Base-by-base conservation (phyloP, 23 tunicate species). In the Corella eumyota region DNA sequence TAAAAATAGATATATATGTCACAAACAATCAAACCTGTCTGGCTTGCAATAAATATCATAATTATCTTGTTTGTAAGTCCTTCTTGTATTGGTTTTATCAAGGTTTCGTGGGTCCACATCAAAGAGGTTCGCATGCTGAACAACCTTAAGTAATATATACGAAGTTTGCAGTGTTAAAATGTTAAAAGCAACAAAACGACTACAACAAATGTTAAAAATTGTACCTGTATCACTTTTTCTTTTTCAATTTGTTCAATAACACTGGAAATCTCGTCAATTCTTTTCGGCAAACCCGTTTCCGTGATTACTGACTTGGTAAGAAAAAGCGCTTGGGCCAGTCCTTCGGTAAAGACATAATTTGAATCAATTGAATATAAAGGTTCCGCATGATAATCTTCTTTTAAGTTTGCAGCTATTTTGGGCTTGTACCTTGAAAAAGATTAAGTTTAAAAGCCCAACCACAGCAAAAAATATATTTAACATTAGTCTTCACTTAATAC, bases 361-460 rank as follows among this genome's bases (percentile, higher is more conserved):
- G 52, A 15, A 48, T 66, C 51, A 9, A 78, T 30, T 17, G 25
- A 15, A 72, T 46, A 78, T 15, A 54, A 0, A 0, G 79, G 80
- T 15, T 56, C 61, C 24, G 50, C 48, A 55, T 87, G 86, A 51
- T 58, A 78, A 72, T 87, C 75, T 7, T 90, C 70, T 61, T 61
- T 22, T 47, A 52, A 48, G 6, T 58, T 20, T 13, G 35, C 50
- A 44, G 66, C 66, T 11, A 87, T 30, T 28, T 72, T 72, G 20
- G 79, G 69, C 34, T 78, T 66, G 37, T 72, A 87, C 25, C 81
- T 82, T n/a, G n/a, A n/a, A n/a, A n/a, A n/a, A n/a, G n/a, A n/a
- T n/a, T n/a, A n/a, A n/a, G n/a, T n/a, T n/a, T n/a, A n/a, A n/a
- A n/a, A n/a, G n/a, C n/a, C n/a, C n/a, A n/a, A n/a, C n/a, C n/a